These are phyloP conservation scores for Eupeodes corollae DNA, from an alignment of 1,140 invertebrate genomes.

Conservation along the genomic window DNA sequence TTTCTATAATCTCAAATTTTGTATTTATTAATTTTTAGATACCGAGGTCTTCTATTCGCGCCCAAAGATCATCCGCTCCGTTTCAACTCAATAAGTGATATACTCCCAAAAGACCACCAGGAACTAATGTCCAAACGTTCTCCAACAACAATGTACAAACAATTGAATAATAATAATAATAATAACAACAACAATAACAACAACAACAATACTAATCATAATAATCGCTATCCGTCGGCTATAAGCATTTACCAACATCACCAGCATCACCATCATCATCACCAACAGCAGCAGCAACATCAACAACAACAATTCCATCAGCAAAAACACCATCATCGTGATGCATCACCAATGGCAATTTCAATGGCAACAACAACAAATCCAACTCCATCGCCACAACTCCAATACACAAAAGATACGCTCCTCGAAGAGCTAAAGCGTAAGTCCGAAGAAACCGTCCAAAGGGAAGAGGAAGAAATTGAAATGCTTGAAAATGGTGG, in stretches of 20 bases:
- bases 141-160: conserved; percentile 10
- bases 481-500: not conserved
- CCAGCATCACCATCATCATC: conserved; percentile 5
- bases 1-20: no score
- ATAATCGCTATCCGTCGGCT: conserved; percentile 10
- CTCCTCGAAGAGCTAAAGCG: conserved; percentile 7
- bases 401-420: not conserved
- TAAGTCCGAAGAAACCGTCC: conserved; percentile 6
- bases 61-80: conserved; percentile 34
- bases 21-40: conserved; percentile 12
- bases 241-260: conserved; percentile 6
- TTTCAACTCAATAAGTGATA: conserved; percentile 28
- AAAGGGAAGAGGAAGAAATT: conserved; percentile 2
- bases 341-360: conserved; percentile 23
- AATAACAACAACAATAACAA: conserved; percentile 6
- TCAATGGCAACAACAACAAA: conserved; percentile 20
- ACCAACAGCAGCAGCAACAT: conserved; percentile 2
- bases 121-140: conserved; percentile 9
- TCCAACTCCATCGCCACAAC: conserved; percentile 6
- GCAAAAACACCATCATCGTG: conserved; percentile 13
- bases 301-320: conserved; percentile 20
- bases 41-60: conserved; percentile 22
- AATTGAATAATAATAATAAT: conserved; percentile 14
- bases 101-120: conserved; percentile 20
- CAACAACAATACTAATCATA: conserved; percentile 7